These are phyloP conservation scores for Spatulosminthurus flaviceps DNA, from an alignment of 2,888 invertebrate species.

Conservation along the genomic window DNA sequence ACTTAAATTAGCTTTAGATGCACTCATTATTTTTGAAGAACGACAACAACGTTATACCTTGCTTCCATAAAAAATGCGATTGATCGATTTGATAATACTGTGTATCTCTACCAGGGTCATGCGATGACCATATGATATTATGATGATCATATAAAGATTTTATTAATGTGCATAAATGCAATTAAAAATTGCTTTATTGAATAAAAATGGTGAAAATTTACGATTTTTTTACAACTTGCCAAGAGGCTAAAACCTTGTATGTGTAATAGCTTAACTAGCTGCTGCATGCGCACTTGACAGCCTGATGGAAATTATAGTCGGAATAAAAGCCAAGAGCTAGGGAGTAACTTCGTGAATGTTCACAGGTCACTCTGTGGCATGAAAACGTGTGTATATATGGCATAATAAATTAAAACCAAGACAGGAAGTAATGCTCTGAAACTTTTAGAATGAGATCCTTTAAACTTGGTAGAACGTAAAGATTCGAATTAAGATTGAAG, in stretches of 20 bases:
- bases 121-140: too few relatives aligned
- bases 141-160: too few relatives aligned
- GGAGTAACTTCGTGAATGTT: not conserved
- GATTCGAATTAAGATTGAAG: constrained; percentile 39
- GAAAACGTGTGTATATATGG: constrained; percentile 31
- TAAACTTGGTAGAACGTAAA: constrained; percentile 38
- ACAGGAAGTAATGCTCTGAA: constrained; percentile 38
- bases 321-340: not conserved
- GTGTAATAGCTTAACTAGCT: not conserved
- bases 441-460: constrained; percentile 22
- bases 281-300: not conserved
- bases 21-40: too few relatives aligned
- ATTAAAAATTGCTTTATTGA: too few relatives aligned
- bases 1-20: too few relatives aligned
- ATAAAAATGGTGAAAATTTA: too few relatives aligned
- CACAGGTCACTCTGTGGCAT: constrained; percentile 1
- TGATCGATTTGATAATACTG: too few relatives aligned
- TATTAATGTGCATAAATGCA: too few relatives aligned
- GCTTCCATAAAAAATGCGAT: too few relatives aligned
- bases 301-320: not conserved
- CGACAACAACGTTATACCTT: too few relatives aligned
- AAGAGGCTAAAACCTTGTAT: not conserved
- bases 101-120: too few relatives aligned
- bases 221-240: too few relatives aligned
- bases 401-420: constrained; percentile 38